Evolutionary conservation across 2,113 vertebrate species (phyloP).

Genomic region (Pelecanus crispus): DNA sequence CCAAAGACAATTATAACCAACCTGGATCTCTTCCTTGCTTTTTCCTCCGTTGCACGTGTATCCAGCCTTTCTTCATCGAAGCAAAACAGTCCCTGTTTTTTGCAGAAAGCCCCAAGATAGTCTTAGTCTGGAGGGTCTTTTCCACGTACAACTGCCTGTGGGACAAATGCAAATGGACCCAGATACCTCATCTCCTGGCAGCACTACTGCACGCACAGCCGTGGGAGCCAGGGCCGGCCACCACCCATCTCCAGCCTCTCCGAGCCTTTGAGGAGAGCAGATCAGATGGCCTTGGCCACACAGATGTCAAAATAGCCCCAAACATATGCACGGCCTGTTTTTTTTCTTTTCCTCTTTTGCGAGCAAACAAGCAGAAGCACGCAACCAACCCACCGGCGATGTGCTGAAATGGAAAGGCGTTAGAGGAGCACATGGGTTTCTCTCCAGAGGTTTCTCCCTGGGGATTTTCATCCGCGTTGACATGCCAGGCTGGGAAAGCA

Average conservation of each 20-base stretch:
- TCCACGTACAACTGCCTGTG: neutral
- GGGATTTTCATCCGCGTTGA: neutral
- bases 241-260: neutral
- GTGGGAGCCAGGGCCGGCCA: neutral
- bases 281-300: neutral
- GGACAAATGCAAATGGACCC: neutral
- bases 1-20: neutral
- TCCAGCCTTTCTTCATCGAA: neutral
- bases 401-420: neutral
- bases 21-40: neutral
- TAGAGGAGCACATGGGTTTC: neutral
- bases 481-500: neutral
- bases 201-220: neutral
- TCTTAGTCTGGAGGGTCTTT: neutral
- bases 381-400: rapidly evolving
- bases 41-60: neutral
- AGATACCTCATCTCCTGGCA: neutral
- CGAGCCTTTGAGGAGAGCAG: neutral
- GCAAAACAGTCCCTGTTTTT: neutral
- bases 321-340: rapidly evolving
- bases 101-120: neutral
- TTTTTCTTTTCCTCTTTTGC: neutral
- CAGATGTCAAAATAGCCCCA: neutral
- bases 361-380: neutral
- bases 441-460: neutral